A percentile compares a stretch with the other conserved stretches of the same genome.
phyloP scores from a whole-genome alignment of 2,888 invertebrate species.

The Nowickia ferox region DNA sequence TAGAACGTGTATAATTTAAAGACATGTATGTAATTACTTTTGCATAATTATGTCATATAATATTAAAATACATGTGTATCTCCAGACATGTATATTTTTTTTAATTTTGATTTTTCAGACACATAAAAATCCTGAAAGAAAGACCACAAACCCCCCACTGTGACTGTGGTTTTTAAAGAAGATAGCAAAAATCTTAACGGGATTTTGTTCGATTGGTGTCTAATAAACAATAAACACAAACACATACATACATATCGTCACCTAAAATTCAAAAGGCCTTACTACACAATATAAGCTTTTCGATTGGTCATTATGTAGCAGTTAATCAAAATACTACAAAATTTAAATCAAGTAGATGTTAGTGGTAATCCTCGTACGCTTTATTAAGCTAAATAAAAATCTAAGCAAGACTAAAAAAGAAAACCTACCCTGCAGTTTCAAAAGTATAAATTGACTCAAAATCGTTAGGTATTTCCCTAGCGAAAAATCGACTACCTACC shows the following conservation, averaged over 20 bases:
- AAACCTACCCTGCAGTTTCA: too few relatives aligned
- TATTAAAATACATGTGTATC: neutral
- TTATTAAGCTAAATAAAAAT: slow-evolving; percentile 42
- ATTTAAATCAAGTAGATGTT: too few relatives aligned
- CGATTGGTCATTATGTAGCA: too few relatives aligned
- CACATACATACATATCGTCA: neutral
- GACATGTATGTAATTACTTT: neutral
- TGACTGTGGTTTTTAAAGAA: slow-evolving; percentile 16
- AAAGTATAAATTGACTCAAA: too few relatives aligned
- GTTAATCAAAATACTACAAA: too few relatives aligned
- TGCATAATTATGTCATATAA: slow-evolving; percentile 14
- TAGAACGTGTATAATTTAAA: neutral
- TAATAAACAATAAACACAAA: slow-evolving; percentile 5
- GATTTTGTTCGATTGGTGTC: slow-evolving; percentile 20
- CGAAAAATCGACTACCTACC: too few relatives aligned
- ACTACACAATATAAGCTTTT: neutral
- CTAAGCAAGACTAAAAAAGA: slow-evolving; percentile 32
- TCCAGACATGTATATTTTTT: neutral
- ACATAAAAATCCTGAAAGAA: slow-evolving; percentile 41
- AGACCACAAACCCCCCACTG: slow-evolving; percentile 40
- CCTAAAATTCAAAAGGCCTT: neutral
- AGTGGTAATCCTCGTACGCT: neutral
- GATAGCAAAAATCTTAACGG: slow-evolving; percentile 48
- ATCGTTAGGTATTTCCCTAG: too few relatives aligned
- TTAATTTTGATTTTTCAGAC: slow-evolving; percentile 4